phyloP scores from a whole-genome alignment of 2,888 invertebrate genomes.

The Parascotia fuliginaria region DNA sequence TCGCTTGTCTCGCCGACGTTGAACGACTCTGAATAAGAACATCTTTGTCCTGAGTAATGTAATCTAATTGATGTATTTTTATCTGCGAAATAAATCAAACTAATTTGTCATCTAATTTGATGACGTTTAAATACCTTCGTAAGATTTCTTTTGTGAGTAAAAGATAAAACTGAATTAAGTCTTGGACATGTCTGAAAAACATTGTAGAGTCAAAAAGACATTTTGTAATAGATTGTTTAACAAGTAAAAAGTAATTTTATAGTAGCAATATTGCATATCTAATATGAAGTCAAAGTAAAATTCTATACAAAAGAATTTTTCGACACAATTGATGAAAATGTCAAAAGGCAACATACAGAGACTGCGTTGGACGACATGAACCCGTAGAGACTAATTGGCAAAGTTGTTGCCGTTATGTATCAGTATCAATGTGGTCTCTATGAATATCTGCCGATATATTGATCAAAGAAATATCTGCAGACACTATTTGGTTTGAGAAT shows the following conservation, averaged over 20 bases:
- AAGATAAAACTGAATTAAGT: too few species aligned
- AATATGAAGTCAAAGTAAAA: not conserved
- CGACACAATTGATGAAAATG: not conserved
- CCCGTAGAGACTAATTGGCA: not conserved
- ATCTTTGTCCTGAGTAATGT: constrained; percentile 10
- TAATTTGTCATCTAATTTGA: not conserved
- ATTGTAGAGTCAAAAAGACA: too few species aligned
- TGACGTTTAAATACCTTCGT: not conserved
- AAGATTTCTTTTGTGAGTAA: not conserved
- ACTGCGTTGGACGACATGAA: not conserved
- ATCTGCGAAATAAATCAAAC: not conserved
- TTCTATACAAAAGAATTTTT: not conserved
- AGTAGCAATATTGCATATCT: not conserved
- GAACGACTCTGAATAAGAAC: constrained; percentile 6
- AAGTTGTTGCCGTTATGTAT: not conserved
- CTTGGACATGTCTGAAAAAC: too few species aligned
- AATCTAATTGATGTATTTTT: constrained; percentile 8
- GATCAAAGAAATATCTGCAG: not conserved
- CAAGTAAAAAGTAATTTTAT: not conserved
- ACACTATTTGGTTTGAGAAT: not conserved
- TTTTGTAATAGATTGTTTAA: too few species aligned
- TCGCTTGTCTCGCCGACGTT: constrained; percentile 7
- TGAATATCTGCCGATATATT: not conserved
- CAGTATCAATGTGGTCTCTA: not conserved
- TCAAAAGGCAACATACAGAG: not conserved